A percentile compares a stretch with the other conserved stretches of the same genome.
Evolutionary conservation across 53 echinoderm and acorn worm species (phyloP).

Genomic region (Echinarachnius parma): DNA sequence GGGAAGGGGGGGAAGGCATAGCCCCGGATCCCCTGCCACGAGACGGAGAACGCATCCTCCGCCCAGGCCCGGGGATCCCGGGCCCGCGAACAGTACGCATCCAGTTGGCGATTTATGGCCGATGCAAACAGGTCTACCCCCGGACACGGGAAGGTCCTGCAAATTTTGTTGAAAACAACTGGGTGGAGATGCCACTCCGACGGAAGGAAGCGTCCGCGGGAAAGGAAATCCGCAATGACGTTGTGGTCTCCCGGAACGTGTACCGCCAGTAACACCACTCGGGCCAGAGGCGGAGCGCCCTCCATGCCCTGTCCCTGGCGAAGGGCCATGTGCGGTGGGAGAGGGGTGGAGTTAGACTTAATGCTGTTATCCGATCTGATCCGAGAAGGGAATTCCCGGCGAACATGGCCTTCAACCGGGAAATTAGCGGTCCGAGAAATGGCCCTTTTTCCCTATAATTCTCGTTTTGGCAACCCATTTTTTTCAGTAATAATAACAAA

Average conservation of each 20-base stretch:
- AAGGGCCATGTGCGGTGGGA: too few relatives aligned
- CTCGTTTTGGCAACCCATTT: too few relatives aligned
- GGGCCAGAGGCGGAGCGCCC: constrained; percentile 1
- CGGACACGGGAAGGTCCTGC: constrained; percentile 1
- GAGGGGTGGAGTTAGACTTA: too few relatives aligned
- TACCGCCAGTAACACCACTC: not conserved
- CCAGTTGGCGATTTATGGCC: not conserved
- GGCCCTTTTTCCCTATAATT: too few relatives aligned
- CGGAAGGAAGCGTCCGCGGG: not conserved
- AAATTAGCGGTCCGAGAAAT: too few relatives aligned
- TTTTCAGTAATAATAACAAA: too few relatives aligned
- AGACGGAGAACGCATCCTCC: constrained; percentile 6
- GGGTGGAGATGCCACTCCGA: constrained; percentile 18
- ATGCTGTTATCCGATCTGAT: too few relatives aligned
- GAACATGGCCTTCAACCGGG: too few relatives aligned
- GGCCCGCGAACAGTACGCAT: constrained; percentile 8
- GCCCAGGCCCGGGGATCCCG: constrained; percentile 26
- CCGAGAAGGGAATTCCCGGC: too few relatives aligned
- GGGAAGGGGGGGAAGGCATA: constrained; percentile 34
- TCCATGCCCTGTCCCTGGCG: too few relatives aligned
- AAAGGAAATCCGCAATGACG: constrained; percentile 20
- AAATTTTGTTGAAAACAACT: constrained; percentile 7
- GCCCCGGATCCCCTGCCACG: constrained; percentile 8
- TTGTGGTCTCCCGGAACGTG: not conserved
- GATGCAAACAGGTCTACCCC: constrained; percentile 37